Evolutionary conservation across 2,797 vertebrate species (phyloP).

Genomic region (Pantherophis alleghaniensis): DNA sequence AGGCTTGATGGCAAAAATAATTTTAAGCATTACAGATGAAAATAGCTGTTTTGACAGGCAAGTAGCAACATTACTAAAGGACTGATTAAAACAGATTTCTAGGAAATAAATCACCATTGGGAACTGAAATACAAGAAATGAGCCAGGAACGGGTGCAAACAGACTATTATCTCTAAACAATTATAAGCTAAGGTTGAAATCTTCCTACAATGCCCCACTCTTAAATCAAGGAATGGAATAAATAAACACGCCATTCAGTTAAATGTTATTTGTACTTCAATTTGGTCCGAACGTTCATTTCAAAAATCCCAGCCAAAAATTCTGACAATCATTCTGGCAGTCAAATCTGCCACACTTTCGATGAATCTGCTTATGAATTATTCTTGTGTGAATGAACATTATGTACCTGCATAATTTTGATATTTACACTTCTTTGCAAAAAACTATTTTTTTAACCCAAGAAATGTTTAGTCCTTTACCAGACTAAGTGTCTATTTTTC

Average conservation of each 20-base stretch:
- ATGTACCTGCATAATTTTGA: slow-evolving; percentile 5
- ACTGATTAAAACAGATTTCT: not conserved
- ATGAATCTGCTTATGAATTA: slow-evolving; percentile 16
- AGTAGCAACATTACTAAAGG: not conserved
- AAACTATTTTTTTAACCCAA: not conserved
- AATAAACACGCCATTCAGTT: not conserved
- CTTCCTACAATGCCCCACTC: not conserved
- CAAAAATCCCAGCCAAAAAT: slow-evolving; percentile 2
- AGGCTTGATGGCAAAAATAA: not conserved
- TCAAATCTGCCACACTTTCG: not conserved
- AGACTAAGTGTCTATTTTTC: not conserved
- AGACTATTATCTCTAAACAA: not conserved
- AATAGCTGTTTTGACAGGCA: rapidly evolving
- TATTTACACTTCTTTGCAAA: not conserved
- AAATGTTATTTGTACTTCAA: not conserved
- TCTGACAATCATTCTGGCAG: not conserved
- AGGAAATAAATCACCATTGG: not conserved
- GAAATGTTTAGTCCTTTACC: not conserved
- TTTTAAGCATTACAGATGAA: not conserved
- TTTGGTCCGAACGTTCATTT: not conserved
- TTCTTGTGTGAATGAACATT: not conserved
- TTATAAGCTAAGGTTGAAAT: not conserved
- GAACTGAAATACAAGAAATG: slow-evolving; percentile 1
- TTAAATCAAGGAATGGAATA: not conserved
- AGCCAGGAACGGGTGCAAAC: not conserved